Evolutionary conservation across 2,797 vertebrate genomes (phyloP), one percentile per base, ranked within the genome.

Genomic region (Nannoperca obscura): DNA sequence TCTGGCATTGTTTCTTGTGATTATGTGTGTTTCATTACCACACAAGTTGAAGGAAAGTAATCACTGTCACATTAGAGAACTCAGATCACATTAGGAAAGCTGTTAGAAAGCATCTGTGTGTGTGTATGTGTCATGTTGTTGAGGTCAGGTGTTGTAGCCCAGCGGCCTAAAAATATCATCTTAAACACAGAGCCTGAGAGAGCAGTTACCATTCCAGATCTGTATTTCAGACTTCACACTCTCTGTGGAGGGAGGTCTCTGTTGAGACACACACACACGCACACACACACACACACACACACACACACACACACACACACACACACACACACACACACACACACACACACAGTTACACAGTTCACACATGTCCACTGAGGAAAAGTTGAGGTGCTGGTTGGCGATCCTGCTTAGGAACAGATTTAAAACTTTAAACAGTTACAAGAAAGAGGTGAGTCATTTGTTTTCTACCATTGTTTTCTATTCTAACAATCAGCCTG

Each of bases 141-240:
- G 79, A 92, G 80, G 87, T 92, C 91, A 91, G 84, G 82, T 87
- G 89, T 83, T 74, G 19, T 55, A 77, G 82, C 80, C 88, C 58
- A 85, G 80, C 80, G 76, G 73, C 81, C 94, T 94, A 94, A 94
- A 95, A 95, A 95, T 95, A 95, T 89, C 90, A 88, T 78, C 80
- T 84, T 73, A 84, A 87, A 89, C 83, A 90, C 78, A 89, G 70
- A 83, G 64, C 74, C 36, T 30, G n/a, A 67, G 62, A 68, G 82
- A 85, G 91, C 73, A 69, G 86, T 83, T 79, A 79, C 81, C 59
- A 87, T 71, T 89, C 68, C 74, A 49, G 71, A 74, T 77, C 77
- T 75, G 71, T 80, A 62, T 79, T 72, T 58, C 44, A 67, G 62
- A 50, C 74, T 67, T 66, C 24, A 70, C 32, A 44, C 66, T 60